A percentile compares a stretch with the other conserved stretches of the same genome.
Evolutionary conservation across 2,797 vertebrate species (phyloP).

Genomic region (Syncerus caffer): DNA sequence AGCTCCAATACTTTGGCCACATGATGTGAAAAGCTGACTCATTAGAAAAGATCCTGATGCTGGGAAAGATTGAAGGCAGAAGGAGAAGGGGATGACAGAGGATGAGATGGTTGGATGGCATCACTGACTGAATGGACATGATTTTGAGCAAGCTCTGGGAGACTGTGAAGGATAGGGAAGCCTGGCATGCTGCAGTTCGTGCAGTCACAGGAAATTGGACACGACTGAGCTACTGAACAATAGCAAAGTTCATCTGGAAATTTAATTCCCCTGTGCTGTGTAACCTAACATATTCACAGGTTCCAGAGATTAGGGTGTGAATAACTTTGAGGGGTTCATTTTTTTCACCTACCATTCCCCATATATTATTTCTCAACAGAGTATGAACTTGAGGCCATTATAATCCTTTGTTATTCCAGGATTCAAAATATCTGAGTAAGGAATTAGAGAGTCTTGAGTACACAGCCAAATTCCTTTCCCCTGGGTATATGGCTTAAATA

Average conservation of each 20-base stretch:
- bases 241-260: not conserved
- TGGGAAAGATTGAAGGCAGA: not conserved
- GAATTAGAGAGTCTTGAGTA: not conserved
- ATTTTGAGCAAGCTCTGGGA: not conserved
- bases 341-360: not conserved
- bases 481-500: not conserved
- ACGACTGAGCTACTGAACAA: not conserved
- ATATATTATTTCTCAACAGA: not conserved
- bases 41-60: not conserved
- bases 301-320: not conserved
- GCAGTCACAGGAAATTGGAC: not conserved
- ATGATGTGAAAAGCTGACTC: not conserved
- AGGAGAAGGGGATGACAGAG: not conserved
- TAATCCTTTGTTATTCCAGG: not conserved
- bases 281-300: not conserved
- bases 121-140: not conserved
- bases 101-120: not conserved
- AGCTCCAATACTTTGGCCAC: not conserved
- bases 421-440: not conserved
- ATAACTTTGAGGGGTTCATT: not conserved
- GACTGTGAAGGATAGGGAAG: not conserved
- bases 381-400: not conserved
- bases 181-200: not conserved
- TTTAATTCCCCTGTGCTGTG: not conserved
- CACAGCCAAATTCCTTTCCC: not conserved